Evolutionary conservation across 2,888 invertebrate species (phyloP).

Genomic region (Harpagoxenus sublaevis): DNA sequence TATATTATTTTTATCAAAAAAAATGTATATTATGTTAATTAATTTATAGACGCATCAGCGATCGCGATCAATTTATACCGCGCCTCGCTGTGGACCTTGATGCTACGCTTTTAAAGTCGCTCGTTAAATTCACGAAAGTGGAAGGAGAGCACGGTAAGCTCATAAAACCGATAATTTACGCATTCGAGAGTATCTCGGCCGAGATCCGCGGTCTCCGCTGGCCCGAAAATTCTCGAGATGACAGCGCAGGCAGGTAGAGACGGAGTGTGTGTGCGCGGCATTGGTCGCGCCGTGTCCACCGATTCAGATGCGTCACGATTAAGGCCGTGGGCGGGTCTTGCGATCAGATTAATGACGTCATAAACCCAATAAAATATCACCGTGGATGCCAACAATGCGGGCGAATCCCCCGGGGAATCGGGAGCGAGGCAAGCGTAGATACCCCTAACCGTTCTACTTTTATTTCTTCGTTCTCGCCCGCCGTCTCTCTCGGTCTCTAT

Average conservation of each 20-base stretch:
- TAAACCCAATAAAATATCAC: constrained; percentile 86
- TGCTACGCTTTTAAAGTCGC: constrained; percentile 28
- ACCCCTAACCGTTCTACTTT: constrained; percentile 38
- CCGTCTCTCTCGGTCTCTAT: constrained; percentile 58
- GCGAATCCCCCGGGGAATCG: constrained; percentile 80
- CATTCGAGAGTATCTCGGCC: constrained; percentile 68
- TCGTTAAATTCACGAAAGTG: constrained; percentile 57
- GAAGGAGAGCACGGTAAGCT: constrained; percentile 70
- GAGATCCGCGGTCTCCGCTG: constrained; percentile 65
- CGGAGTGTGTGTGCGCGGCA: constrained; percentile 18
- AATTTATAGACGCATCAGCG: constrained; percentile 34
- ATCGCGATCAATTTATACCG: constrained; percentile 34
- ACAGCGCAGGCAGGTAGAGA: constrained; percentile 69
- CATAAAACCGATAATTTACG: constrained; percentile 82
- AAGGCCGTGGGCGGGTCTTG: constrained; percentile 82
- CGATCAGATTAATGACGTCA: constrained; percentile 86
- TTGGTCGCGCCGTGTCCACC: constrained; percentile 62
- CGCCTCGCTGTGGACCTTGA: constrained; percentile 9
- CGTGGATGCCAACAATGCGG: constrained; percentile 83
- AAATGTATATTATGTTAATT: constrained; percentile 18
- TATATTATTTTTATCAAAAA: neutral
- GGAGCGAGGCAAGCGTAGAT: constrained; percentile 61
- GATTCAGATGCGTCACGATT: constrained; percentile 81
- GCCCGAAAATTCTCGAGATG: constrained; percentile 78
- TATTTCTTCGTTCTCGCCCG: constrained; percentile 47